Evolutionary conservation across 2,888 invertebrate species (phyloP), one percentile per base, ranked within the genome.

Genomic region (Tetheella fluctuosa): DNA sequence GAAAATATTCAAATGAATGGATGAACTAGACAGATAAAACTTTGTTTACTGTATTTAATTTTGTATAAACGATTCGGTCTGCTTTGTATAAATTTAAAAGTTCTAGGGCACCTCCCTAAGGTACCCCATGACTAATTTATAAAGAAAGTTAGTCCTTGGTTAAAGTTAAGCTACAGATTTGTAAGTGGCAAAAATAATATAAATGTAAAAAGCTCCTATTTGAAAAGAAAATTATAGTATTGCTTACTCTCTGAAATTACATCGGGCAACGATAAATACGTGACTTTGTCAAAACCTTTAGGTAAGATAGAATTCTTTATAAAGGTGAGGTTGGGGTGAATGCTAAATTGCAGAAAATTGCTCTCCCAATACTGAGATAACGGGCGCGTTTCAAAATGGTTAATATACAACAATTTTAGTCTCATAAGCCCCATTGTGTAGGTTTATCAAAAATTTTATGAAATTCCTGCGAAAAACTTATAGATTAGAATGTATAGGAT

Each of bases 341-440:
- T 76, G 75, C 74, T 75, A 83, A 85, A 82, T 84, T 80, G 79
- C 71, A 81, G 82, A 81, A 85, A 87, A 87, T 86, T 83, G 81
- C 72, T 70, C 70, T 72, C 68, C 13, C 34, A 13, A 34, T 34
- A 71, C 74, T 71, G 76, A 69, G 77, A 80, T 83, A 83, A 83
- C 73, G 78, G 81, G 80, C 71, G 71, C 67, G 61, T 64, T 65
- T 66, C 69, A 67, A 72, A 71, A 61, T 62, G 70, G 67, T 70
- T 70, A 23, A 42, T 34, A 34, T 34, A 1, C 13, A 13, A 34
- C 34, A 13, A 34, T 13, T 34, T 13, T 34, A 4, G 34, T 34
- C 34, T 34, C 13, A 30, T 30, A 30, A 30, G 8, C 7, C 30
- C 7, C 8, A 30, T 30, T 30, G 2, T 30, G 30, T 30, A 30